These are phyloP conservation scores for Peromyscus eremicus DNA, from an alignment of 2,797 vertebrate genomes.

Conservation along the genomic window DNA sequence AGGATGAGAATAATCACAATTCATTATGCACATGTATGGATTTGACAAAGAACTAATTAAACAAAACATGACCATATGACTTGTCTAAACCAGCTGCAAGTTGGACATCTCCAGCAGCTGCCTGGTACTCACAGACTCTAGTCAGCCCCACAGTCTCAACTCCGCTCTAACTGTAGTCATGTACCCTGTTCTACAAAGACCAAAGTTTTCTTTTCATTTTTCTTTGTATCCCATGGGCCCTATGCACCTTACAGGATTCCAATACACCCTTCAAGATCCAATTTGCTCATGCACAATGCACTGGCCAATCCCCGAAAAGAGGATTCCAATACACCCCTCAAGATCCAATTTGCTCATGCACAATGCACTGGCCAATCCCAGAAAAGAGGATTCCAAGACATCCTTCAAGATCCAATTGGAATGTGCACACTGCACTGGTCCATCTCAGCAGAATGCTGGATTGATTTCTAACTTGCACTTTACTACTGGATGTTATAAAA, in stretches of 20 bases:
- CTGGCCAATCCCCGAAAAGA: not conserved
- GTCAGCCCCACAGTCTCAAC: not conserved
- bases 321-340: not conserved
- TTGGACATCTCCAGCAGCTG: accelerated
- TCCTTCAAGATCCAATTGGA: not conserved
- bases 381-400: not conserved
- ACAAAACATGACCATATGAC: not conserved
- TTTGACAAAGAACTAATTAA: not conserved
- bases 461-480: not conserved
- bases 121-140: not conserved
- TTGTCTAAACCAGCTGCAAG: not conserved
- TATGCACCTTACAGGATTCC: not conserved
- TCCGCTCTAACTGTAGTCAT: not conserved
- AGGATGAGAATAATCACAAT: not conserved
- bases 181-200: not conserved
- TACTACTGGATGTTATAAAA: not conserved
- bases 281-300: not conserved
- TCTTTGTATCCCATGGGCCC: not conserved
- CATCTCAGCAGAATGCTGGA: not conserved
- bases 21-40: not conserved
- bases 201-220: not conserved
- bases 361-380: not conserved
- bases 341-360: not conserved
- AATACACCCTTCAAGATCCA: not conserved
- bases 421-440: not conserved